Evolutionary conservation across 2,797 vertebrate species (phyloP).

Genomic region (Apodemus agrarius): DNA sequence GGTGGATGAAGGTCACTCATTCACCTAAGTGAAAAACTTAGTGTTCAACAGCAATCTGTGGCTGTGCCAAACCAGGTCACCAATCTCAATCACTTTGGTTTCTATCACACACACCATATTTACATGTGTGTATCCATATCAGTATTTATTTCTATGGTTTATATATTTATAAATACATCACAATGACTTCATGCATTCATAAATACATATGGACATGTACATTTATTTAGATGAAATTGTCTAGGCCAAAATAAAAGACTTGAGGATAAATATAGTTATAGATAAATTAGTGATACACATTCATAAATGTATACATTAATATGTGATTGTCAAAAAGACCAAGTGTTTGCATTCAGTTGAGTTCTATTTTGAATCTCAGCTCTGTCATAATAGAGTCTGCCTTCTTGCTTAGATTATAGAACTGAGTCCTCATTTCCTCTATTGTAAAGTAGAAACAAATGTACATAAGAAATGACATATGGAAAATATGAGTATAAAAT

Average conservation of each 20-base stretch:
- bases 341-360: neutral
- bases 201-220: neutral
- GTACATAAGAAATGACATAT: neutral
- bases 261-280: neutral
- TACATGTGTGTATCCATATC: neutral
- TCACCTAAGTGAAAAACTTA: neutral
- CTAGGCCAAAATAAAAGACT: neutral
- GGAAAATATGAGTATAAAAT: neutral
- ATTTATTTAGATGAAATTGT: neutral
- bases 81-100: neutral
- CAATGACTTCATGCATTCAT: neutral
- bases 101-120: neutral
- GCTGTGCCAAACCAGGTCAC: neutral
- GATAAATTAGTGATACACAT: neutral
- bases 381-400: neutral
- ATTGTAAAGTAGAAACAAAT: neutral
- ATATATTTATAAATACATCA: neutral
- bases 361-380: neutral
- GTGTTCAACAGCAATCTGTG: neutral
- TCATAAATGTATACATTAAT: neutral
- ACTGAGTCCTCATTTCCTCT: neutral
- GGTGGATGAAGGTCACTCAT: neutral
- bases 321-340: neutral
- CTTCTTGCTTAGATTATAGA: constrained; percentile 7
- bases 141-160: neutral